Evolutionary conservation across 2,113 vertebrate genomes (phyloP), one percentile per base, ranked within the genome.

Genomic region (Cheilinus undulatus): DNA sequence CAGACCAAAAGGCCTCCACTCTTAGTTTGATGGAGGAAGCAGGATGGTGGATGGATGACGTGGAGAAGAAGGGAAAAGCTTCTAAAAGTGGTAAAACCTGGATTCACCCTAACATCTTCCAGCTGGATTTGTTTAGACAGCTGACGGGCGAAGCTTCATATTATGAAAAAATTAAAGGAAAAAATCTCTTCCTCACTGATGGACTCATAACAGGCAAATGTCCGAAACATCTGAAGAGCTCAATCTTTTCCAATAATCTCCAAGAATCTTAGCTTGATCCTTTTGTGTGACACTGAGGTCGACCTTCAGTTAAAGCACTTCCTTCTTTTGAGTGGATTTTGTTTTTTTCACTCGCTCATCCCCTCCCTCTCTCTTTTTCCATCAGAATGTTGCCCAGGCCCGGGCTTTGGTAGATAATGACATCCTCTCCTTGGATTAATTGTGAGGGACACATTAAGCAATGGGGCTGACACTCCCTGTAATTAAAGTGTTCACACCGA

Each of bases 61-160:
- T 61, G 17, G 56, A 71, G 57, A 48, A 48, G 59, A 19, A 78
- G 58, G 58, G 51, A 62, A 76, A 66, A 80, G 42, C 8, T 5
- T 61, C 66, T 54, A 22, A 27, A 72, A 69, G 69, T 63, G 76
- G 53, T 61, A 38, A 84, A 93, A 92, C 72, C 87, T 90, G 88
- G 82, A 78, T 69, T 83, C 78, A 73, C 75, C 91, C 86, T 86
- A 82, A 87, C 51, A 30, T 80, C 79, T 64, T 89, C 78, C 89
- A 90, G 84, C 83, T 91, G 85, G 66, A 78, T 45, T 57, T 92
- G 91, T 92, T 93, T 91, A 88, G 87, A 93, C 92, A 93, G 91
- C 90, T 92, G 90, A 93, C 51, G 12, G 65, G 79, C 38, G 45
- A 88, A 82, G 73, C 86, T 81, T 88, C 64, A 78, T 80, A 78